These are phyloP conservation scores for Danio kyathit DNA, from an alignment of 2,797 vertebrate genomes.

Conservation along the genomic window DNA sequence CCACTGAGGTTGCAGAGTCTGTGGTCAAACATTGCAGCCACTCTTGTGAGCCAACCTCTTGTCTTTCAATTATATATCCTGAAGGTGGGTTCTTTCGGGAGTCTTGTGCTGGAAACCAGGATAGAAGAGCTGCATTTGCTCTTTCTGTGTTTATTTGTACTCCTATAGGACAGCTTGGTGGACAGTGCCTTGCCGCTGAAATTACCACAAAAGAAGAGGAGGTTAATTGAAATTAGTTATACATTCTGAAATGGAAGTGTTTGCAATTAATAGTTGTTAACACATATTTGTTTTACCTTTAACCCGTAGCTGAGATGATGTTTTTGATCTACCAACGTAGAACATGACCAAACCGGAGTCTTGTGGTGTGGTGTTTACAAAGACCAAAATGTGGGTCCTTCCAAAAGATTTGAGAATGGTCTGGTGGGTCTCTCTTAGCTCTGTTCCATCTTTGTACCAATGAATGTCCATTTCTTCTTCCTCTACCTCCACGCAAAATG, in stretches of 20 bases:
- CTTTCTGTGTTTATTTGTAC: conserved; percentile 89
- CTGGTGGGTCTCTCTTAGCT: conserved; percentile 85
- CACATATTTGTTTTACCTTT: conserved; percentile 84
- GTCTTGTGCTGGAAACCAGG: conserved; percentile 88
- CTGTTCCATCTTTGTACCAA: conserved; percentile 91
- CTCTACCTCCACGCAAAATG: conserved; percentile 92
- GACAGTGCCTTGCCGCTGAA: conserved; percentile 87
- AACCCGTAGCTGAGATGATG: conserved; percentile 92
- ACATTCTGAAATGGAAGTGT: not conserved
- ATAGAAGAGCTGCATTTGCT: conserved; percentile 89
- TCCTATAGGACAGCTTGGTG: conserved; percentile 86
- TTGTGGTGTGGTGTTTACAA: conserved; percentile 92
- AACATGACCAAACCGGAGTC: conserved; percentile 93
- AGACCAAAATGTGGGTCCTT: conserved; percentile 93
- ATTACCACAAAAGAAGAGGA: not conserved
- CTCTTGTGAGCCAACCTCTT: conserved; percentile 87
- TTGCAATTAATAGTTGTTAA: not conserved
- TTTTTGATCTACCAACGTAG: conserved; percentile 87
- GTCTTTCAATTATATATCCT: conserved; percentile 90
- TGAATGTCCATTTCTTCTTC: conserved; percentile 88
- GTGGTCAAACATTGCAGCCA: conserved; percentile 95
- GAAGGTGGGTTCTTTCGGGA: conserved; percentile 84
- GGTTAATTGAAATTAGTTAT: not conserved
- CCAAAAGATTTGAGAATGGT: conserved; percentile 94
- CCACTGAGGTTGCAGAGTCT: conserved; percentile 86